These are phyloP conservation scores for Zaprionus vittiger DNA, from an alignment of 1,140 invertebrate species.

Conservation along the genomic window DNA sequence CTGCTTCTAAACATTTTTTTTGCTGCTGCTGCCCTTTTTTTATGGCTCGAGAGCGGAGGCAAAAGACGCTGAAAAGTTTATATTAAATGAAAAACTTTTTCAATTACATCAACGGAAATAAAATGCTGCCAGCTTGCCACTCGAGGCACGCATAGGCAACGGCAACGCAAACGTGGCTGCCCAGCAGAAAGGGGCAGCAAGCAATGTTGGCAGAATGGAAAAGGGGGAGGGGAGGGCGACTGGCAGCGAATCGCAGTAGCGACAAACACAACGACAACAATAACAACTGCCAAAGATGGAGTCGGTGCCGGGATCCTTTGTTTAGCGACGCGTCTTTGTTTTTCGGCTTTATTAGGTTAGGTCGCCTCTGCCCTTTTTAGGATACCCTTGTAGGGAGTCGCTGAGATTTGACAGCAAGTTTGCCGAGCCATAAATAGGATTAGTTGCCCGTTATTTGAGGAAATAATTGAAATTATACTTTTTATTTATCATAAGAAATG, in stretches of 20 bases:
- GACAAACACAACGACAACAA: constrained; percentile 39
- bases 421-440: neutral
- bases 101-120: constrained; percentile 84
- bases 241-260: constrained; percentile 6
- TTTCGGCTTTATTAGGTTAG: constrained; percentile 82
- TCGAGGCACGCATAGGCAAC: constrained; percentile 72
- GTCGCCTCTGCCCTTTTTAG: constrained; percentile 41
- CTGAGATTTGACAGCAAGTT: constrained; percentile 18
- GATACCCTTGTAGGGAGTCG: constrained; percentile 23
- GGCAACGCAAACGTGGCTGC: neutral
- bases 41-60: constrained; percentile 49
- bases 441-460: neutral
- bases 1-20: constrained; percentile 30
- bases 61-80: constrained; percentile 80
- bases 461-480: neutral
- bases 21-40: constrained; percentile 32
- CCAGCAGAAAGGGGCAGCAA: constrained; percentile 9
- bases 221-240: constrained; percentile 32
- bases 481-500: neutral
- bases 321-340: constrained; percentile 74
- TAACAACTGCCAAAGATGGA: constrained; percentile 35
- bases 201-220: neutral
- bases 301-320: constrained; percentile 60
- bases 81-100: constrained; percentile 84
- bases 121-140: constrained; percentile 81